phyloP scores from a whole-genome alignment of 1,140 invertebrate genomes.

The Copidosoma floridanum region DNA sequence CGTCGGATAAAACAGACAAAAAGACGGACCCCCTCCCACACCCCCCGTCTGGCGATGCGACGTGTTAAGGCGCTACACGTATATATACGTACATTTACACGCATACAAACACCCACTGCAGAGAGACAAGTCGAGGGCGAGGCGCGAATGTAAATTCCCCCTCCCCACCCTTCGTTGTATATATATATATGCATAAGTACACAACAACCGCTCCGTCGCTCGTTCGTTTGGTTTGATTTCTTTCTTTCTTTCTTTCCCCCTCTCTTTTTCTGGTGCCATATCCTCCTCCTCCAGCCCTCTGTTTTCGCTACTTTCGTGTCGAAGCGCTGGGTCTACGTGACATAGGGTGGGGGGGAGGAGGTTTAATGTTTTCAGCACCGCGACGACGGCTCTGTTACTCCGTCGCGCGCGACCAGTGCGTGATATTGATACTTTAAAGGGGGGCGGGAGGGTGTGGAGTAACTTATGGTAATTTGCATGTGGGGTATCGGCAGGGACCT shows the following conservation, averaged over 20 bases:
- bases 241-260: background rate
- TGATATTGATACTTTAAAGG: too few relatives aligned
- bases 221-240: background rate
- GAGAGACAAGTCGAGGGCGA: background rate
- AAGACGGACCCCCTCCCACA: background rate
- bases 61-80: too few relatives aligned
- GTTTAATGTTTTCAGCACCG: background rate
- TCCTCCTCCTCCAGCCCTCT: background rate
- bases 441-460: too few relatives aligned
- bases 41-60: too few relatives aligned
- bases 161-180: background rate
- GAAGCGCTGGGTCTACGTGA: background rate
- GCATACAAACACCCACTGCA: slow-evolving; percentile 11
- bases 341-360: background rate
- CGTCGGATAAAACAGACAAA: background rate
- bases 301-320: too few relatives aligned
- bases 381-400: background rate
- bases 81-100: too few relatives aligned
- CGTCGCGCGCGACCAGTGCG: too few relatives aligned
- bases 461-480: too few relatives aligned
- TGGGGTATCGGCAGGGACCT: too few relatives aligned
- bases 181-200: background rate
- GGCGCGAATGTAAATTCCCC: slow-evolving; percentile 14
- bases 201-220: background rate
- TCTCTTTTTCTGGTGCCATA: background rate